Evolutionary conservation across 2,797 vertebrate species (phyloP), one percentile per base, ranked within the genome.

Genomic region (Takifugu rubripes): DNA sequence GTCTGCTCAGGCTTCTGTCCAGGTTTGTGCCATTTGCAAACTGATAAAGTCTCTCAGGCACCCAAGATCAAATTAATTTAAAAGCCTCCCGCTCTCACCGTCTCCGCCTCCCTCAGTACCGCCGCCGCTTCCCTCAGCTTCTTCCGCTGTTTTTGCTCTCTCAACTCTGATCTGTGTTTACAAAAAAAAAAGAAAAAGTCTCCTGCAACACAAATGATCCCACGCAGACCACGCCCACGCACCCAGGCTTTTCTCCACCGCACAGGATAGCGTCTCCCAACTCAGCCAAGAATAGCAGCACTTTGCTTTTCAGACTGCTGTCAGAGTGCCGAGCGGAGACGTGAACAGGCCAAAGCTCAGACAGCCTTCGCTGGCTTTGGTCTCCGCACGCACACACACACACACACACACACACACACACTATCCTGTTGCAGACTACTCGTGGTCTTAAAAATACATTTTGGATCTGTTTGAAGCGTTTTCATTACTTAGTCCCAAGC

Each of bases 1-100:
- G 88, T 90, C 89, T 89, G 88, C 83, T 89, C 83, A 68, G 79
- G 80, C 84, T 82, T 83, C 82, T 76, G 82, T 75, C 82, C 52
- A 74, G 77, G 81, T 70, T 61, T 67, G 55, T 66, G 69, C 72
- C 70, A 52, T 56, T 43, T 77, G 81, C 83, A 81, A 81, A 71
- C 71, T 69, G 64, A 71, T 60, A 67, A 31, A 11, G 72, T 84
- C 86, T 88, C 82, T 33, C 64, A 86, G 81, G 84, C 74, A 76
- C 74, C 59, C 49, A 11, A 78, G 75, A 87, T 86, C 80, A 85
- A 69, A 88, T 89, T 89, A 84, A 90, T 90, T 90, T 79, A 82
- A 87, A 77, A 21, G 21, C 21, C 21, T 21, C 21, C 21, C 70
- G 72, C 65, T 50, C 55, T 64, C 31, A 56, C 9, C 1, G 14